Base-by-base conservation (phyloP, 2,797 vertebrate species). In the Enteromius viviparus region DNA sequence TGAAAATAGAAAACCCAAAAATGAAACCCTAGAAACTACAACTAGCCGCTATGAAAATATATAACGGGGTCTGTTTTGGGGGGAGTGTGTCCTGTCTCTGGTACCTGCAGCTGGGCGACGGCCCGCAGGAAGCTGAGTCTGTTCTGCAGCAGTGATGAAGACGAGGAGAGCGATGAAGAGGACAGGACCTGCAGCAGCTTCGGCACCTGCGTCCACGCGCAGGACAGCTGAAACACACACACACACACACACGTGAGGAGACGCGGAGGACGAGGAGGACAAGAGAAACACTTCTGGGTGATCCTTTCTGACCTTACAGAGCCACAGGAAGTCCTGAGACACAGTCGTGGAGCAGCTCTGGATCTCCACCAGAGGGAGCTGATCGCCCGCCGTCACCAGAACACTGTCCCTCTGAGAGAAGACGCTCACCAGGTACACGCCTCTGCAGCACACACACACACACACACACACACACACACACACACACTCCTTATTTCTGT, bases 101-200 rank as follows among this genome's bases (percentile, higher is more conserved):
- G 3, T 55, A 95, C 95, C 94, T 95, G 95, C 85, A 95, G 92
- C 88, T 95, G 94, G n/a, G 92, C 90, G 69, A 95, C 88, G 0
- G 95, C 95, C 90, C 91, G 90, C 87, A 95, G 89, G 86, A 95
- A 94, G 88, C 92, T 93, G 88, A 94, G 93, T 77, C 95, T 91
- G 92, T 94, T 95, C 89, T 95, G 95, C 45, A 95, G 93, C 66
- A 95, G 92, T 23, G 95, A 95, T 49, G 94, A 95, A 53, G 94
- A 86, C 0, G 94, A 95, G 11, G 93, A 95, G 19, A 94, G 92
- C 53, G 94, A 91, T 0, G 93, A 91, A 87, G 90, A 92, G 0
- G 94, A 91, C 70, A 74, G 26, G 14, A 91, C 93, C 83, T 94
- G 93, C 89, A 93, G 94, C 26, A 95, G 92, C 92, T 92, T 92